These are phyloP conservation scores for Mastigias papua DNA, from an alignment of 30 jellyfish, hydroid and myxozoan genomes.

Conservation along the genomic window DNA sequence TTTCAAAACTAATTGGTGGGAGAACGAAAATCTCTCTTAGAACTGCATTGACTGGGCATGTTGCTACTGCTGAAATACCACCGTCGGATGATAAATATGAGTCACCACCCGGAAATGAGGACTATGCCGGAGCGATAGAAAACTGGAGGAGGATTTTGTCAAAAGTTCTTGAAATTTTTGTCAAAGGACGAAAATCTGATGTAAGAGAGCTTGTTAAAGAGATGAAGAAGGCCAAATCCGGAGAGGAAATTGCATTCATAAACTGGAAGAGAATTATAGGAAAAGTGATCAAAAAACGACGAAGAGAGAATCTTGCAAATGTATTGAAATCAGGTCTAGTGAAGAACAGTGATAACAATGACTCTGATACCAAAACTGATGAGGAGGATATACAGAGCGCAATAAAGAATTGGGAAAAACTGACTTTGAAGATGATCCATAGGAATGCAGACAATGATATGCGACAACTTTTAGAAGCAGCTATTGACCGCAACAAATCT, in stretches of 20 bases:
- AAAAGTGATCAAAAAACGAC: neutral
- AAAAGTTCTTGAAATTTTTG: neutral
- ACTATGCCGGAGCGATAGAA: neutral
- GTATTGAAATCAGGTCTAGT: neutral
- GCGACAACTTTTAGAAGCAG: neutral
- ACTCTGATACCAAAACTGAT: neutral
- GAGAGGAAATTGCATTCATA: neutral
- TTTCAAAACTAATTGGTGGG: neutral
- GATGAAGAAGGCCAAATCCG: neutral
- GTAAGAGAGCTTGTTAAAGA: neutral
- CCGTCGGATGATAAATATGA: neutral
- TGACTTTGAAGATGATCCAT: neutral
- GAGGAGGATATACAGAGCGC: neutral
- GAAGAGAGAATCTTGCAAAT: neutral
- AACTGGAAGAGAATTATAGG: constrained; percentile 16
- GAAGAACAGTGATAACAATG: neutral
- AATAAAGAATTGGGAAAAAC: constrained; percentile 10
- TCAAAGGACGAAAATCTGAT: neutral
- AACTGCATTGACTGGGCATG: neutral
- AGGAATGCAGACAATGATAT: neutral
- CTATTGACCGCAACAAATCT: neutral
- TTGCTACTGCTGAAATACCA: neutral
- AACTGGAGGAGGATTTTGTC: constrained; percentile 25
- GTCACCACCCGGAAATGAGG: neutral
- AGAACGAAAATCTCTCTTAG: neutral